These are phyloP conservation scores for Lophura nycthemera DNA, from an alignment of 2,113 vertebrate species.

Conservation along the genomic window DNA sequence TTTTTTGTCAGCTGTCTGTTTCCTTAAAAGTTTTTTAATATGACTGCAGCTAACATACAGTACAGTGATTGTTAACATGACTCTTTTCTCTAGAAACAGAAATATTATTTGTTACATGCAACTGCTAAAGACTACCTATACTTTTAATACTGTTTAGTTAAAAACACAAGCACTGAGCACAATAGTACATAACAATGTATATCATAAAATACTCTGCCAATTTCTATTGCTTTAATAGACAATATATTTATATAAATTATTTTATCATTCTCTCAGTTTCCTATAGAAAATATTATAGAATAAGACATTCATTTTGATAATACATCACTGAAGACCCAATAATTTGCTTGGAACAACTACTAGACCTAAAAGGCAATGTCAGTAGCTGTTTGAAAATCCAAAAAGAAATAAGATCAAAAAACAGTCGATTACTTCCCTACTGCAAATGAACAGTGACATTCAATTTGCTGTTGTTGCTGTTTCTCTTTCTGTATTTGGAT, in stretches of 20 bases:
- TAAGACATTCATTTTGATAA: background rate
- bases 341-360: background rate
- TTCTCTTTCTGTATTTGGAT: background rate
- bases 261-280: background rate
- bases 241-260: background rate
- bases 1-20: background rate
- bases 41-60: background rate
- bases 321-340: background rate
- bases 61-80: background rate
- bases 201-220: background rate
- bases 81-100: background rate
- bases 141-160: background rate
- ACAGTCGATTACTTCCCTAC: background rate
- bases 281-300: background rate
- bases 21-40: background rate
- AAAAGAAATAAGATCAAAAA: background rate
- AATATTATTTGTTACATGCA: background rate
- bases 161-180: background rate
- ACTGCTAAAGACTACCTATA: background rate
- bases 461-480: background rate
- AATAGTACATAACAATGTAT: background rate
- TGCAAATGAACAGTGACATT: background rate
- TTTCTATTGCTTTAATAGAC: background rate
- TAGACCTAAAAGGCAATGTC: background rate
- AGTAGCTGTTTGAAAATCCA: background rate